Percentiles rank a stretch among this genome's conserved stretches.
phyloP scores from a whole-genome alignment of 2,888 invertebrate species.

The Drosophila quinaria region DNA sequence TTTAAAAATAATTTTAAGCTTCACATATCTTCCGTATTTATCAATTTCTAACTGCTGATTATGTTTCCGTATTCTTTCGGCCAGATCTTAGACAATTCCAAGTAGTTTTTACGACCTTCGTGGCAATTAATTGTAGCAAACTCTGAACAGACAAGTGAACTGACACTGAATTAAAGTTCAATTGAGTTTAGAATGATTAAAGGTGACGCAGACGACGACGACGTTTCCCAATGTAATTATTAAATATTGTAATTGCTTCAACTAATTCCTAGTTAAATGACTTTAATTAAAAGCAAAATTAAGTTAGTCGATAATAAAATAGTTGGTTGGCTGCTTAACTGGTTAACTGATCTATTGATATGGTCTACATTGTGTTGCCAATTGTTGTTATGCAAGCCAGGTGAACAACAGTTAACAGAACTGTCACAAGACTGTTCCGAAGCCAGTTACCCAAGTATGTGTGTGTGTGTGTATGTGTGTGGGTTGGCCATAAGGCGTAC shows the following conservation, averaged over 20 bases:
- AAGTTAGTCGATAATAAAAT: slow-evolving; percentile 31
- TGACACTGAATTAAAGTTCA: slow-evolving; percentile 21
- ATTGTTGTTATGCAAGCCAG: slow-evolving; percentile 55
- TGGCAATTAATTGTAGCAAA: slow-evolving; percentile 51
- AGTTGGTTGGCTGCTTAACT: slow-evolving; percentile 24
- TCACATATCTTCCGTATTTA: slow-evolving; percentile 17
- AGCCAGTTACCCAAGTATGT: slow-evolving; percentile 26
- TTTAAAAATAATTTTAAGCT: not conserved
- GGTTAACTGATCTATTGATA: slow-evolving; percentile 30
- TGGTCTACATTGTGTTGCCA: slow-evolving; percentile 30
- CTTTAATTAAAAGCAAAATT: slow-evolving; percentile 67
- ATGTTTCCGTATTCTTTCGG: slow-evolving; percentile 16
- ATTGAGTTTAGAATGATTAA: slow-evolving; percentile 28
- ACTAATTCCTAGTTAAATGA: slow-evolving; percentile 39
- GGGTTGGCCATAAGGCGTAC: slow-evolving; percentile 68
- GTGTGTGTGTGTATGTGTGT: slow-evolving; percentile 29
- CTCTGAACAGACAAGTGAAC: slow-evolving; percentile 34
- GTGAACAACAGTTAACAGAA: slow-evolving; percentile 42
- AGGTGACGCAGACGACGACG: slow-evolving; percentile 25
- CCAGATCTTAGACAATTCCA: slow-evolving; percentile 22
- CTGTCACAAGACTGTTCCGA: slow-evolving; percentile 67
- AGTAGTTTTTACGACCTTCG: slow-evolving; percentile 54
- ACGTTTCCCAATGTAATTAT: slow-evolving; percentile 4
- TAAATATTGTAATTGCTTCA: slow-evolving; percentile 39
- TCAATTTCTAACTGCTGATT: slow-evolving; percentile 9